Conservation (phyloP, 2,888 invertebrate genomes). For the Conistra vaccinii region DNA sequence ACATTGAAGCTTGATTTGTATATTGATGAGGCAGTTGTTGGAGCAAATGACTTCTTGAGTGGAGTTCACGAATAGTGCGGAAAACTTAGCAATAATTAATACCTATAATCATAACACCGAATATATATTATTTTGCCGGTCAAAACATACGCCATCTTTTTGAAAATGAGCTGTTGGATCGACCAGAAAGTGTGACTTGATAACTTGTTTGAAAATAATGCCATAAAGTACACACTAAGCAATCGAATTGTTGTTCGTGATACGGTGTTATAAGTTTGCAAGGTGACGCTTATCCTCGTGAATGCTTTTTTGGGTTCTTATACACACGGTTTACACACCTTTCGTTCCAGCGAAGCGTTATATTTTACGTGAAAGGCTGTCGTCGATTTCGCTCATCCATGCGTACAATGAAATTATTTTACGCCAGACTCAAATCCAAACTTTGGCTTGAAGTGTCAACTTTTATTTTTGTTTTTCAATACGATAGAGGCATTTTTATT, state of each 20-base stretch:
- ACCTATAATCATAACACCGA: no score
- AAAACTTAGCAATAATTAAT: no score
- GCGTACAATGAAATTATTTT: constrained; percentile 32
- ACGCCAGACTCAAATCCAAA: neutral
- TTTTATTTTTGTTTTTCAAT: neutral
- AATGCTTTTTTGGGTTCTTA: constrained; percentile 35
- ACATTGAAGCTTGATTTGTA: neutral
- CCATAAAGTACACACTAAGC: neutral
- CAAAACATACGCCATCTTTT: neutral
- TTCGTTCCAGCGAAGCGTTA: constrained; percentile 36
- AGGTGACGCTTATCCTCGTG: constrained; percentile 21
- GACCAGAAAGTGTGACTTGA: neutral
- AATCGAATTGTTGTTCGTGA: neutral
- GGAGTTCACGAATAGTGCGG: neutral
- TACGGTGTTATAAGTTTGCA: neutral
- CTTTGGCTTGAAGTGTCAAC: neutral
- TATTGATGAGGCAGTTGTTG: neutral
- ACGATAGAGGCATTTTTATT: neutral
- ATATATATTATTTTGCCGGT: no score
- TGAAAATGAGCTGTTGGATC: neutral
- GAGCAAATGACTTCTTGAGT: neutral
- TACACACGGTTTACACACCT: constrained; percentile 34
- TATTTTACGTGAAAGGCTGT: constrained; percentile 28
- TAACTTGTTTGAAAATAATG: neutral
- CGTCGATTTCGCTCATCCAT: constrained; percentile 29